These are phyloP conservation scores for Pediacus dermestoides DNA, from an alignment of 2,888 invertebrate genomes.

Conservation along the genomic window DNA sequence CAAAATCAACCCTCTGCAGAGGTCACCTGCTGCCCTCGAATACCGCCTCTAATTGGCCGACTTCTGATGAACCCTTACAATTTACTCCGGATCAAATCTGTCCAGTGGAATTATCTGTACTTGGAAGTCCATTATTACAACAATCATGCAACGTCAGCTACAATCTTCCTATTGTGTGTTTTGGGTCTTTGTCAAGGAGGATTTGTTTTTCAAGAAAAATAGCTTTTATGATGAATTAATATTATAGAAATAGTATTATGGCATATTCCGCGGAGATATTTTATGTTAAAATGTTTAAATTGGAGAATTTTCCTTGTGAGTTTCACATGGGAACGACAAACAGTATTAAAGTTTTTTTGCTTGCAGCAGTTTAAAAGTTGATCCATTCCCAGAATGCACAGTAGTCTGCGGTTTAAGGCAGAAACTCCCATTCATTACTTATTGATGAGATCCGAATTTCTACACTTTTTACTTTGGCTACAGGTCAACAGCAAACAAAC, in stretches of 20 bases:
- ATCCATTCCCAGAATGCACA: slow-evolving; percentile 29
- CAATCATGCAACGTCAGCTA: slow-evolving; percentile 21
- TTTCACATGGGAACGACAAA: slow-evolving; percentile 17
- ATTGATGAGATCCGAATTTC: slow-evolving; percentile 34
- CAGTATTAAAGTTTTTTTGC: slow-evolving; percentile 30
- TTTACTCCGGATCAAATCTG: slow-evolving; percentile 31
- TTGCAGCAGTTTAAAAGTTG: slow-evolving; percentile 29
- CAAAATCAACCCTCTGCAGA: slow-evolving; percentile 8
- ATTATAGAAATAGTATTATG: too few relatives aligned
- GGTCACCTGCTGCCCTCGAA: slow-evolving; percentile 30
- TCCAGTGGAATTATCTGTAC: slow-evolving; percentile 26
- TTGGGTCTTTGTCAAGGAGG: too few relatives aligned
- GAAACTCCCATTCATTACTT: slow-evolving; percentile 35
- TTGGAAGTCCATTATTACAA: slow-evolving; percentile 15
- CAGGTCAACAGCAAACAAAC: slow-evolving; percentile 32
- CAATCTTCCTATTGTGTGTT: slow-evolving; percentile 17
- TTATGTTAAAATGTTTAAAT: slow-evolving; percentile 3
- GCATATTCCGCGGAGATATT: too few relatives aligned
- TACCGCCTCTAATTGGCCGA: slow-evolving; percentile 28
- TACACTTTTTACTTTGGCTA: slow-evolving; percentile 26
- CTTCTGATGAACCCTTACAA: slow-evolving; percentile 27
- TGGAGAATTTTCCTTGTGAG: slow-evolving; percentile 6
- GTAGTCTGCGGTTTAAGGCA: slow-evolving; percentile 27
- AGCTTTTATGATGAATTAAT: too few relatives aligned
- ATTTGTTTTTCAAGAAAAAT: slow-evolving; percentile 18